These are phyloP conservation scores for Pyrrhia umbra DNA, from an alignment of 2,888 invertebrate species.

Conservation along the genomic window DNA sequence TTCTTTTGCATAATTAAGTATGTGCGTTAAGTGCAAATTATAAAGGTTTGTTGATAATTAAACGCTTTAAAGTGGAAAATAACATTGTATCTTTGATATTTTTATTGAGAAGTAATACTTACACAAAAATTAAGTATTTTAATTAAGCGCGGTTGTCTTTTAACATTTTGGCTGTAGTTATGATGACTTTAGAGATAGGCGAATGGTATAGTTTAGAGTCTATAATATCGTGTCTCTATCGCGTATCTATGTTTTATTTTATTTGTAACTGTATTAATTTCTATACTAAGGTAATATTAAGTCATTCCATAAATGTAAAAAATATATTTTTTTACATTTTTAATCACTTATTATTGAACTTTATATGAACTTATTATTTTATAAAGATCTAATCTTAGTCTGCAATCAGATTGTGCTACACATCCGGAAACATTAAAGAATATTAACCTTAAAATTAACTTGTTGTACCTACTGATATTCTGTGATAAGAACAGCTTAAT, in stretches of 20 bases:
- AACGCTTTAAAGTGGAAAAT: slow-evolving; percentile 21
- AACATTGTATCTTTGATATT: background rate
- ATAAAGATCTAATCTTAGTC: slow-evolving; percentile 46
- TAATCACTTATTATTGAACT: slow-evolving; percentile 34
- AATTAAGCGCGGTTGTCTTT: no score
- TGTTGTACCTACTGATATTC: slow-evolving; percentile 36
- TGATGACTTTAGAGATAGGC: no score
- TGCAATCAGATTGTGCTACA: slow-evolving; percentile 40
- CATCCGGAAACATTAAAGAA: slow-evolving; percentile 20
- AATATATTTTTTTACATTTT: slow-evolving; percentile 23
- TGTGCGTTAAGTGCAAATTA: slow-evolving; percentile 18
- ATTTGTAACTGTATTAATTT: no score
- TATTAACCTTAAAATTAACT: slow-evolving; percentile 35
- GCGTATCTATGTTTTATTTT: no score
- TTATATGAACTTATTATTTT: slow-evolving; percentile 30
- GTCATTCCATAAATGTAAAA: slow-evolving; percentile 17
- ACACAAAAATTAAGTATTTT: background rate
- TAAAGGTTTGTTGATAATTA: slow-evolving; percentile 30
- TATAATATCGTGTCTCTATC: no score
- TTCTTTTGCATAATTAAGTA: slow-evolving; percentile 48
- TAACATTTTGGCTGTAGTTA: no score
- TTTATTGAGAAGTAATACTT: background rate
- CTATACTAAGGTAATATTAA: no score
- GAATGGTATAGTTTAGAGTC: no score
- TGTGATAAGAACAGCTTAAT: slow-evolving; percentile 33